These are phyloP conservation scores for Sus cebifrons DNA, from an alignment of 2,797 vertebrate species.

Conservation along the genomic window DNA sequence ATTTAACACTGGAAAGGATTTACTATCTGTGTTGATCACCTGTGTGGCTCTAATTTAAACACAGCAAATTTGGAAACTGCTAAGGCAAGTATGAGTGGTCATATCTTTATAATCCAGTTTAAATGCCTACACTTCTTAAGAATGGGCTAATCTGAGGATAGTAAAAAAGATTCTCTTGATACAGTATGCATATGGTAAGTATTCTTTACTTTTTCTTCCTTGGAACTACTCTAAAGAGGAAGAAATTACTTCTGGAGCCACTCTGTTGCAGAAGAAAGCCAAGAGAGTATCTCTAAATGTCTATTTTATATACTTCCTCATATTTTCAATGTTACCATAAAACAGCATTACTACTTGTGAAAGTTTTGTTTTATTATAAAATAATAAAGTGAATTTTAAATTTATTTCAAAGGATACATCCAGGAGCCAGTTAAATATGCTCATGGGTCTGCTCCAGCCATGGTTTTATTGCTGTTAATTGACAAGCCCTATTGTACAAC, in stretches of 20 bases:
- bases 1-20: not conserved
- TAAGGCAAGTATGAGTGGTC: not conserved
- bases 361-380: constrained; percentile 64
- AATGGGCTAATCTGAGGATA: not conserved
- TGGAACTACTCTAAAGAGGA: constrained; percentile 31
- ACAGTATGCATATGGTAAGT: not conserved
- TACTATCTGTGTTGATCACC: not conserved
- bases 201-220: not conserved
- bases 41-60: not conserved
- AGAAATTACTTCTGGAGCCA: constrained; percentile 34
- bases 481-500: constrained; percentile 67
- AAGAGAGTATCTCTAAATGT: not conserved
- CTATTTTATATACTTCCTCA: not conserved
- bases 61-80: not conserved
- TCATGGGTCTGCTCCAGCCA: constrained; percentile 2
- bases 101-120: constrained; percentile 30
- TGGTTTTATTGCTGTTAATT: constrained; percentile 71
- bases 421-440: constrained; percentile 42
- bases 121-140: not conserved
- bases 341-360: constrained; percentile 6
- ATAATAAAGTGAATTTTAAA: constrained; percentile 64
- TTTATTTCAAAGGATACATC: constrained; percentile 47
- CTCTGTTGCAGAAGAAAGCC: constrained; percentile 17
- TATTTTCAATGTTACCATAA: constrained; percentile 27
- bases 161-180: not conserved